Evolutionary conservation across 2,113 vertebrate genomes (phyloP), one percentile per base, ranked within the genome.

Genomic region (Acanthochromis polyacanthus): DNA sequence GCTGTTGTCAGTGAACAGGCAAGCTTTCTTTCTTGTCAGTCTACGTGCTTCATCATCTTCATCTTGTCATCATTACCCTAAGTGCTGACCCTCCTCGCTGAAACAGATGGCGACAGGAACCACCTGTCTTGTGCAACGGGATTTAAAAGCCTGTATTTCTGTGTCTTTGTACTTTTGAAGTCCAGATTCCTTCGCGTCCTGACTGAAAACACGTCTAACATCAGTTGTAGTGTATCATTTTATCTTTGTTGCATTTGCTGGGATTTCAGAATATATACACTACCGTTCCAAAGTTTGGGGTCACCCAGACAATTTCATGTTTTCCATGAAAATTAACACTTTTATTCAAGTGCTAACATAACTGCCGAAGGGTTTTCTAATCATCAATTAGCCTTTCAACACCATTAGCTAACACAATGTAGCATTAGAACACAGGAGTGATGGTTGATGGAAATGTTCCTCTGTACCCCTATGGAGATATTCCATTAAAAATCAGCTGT

Each of bases 91-190:
- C 57, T 56, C n/a, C 51, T 55, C n/a, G 12, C 45, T 75, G 25
- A 43, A 71, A 53, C 87, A 88, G 78, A 73, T 60, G 79, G 79
- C 76, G 58, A 82, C 20, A 11, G 52, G 22, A 63, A 50, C 68
- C 59, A 61, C 55, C 28, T 56, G 30, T 74, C 59, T 70, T 57
- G 20, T 5, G 51, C 43, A 62, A 38, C 15, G 30, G 32, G 20
- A 48, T 70, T 56, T 43, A 63, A 59, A 67, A 75, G n/a, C 14
- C 17, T 25, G 48, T 7, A 16, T 50, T 17, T 2, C 30, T 60
- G 63, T 8, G 57, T 32, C 16, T 57, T 32, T 56, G 51, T 56
- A 10, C 23, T 45, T 46, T 28, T 1, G 12, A 51, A 45, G 28
- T 60, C 8, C 55, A 19, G 22, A 30, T 16, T 8, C 8, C 0